Evolutionary conservation across 2,888 invertebrate species (phyloP).

Genomic region (Sipha maydis): DNA sequence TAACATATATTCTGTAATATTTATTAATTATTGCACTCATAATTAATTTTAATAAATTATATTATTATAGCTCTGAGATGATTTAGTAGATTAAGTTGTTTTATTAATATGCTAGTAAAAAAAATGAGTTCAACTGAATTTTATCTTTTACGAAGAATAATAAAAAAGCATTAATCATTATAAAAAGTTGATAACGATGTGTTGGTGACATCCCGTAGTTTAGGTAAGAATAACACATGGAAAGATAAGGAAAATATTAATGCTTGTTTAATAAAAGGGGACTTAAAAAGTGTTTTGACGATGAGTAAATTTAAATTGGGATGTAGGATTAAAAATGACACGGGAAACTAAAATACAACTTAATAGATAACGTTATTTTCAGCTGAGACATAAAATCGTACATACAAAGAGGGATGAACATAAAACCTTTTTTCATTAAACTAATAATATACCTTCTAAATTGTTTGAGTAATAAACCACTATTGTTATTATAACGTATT

Average conservation of each 20-base stretch:
- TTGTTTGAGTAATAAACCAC: no score
- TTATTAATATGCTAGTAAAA: no score
- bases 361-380: not conserved
- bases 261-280: not conserved
- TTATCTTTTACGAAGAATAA: not conserved
- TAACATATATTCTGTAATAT: no score
- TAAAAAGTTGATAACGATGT: not conserved
- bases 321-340: not conserved
- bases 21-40: no score
- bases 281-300: not conserved
- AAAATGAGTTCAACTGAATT: not conserved
- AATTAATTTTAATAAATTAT: no score
- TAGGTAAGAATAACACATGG: not conserved
- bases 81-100: no score
- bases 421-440: no score
- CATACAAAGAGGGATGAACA: not conserved
- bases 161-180: slow-evolving; percentile 13
- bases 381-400: not conserved
- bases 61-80: no score
- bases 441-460: no score
- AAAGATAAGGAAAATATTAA: not conserved
- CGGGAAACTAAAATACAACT: not conserved
- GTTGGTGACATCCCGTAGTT: not conserved
- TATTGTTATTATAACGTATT: no score
- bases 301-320: not conserved